A percentile compares a stretch with the other conserved stretches of the same genome.
Evolutionary conservation across 2,797 vertebrate genomes (phyloP).

Genomic region (Lindbergichthys nudifrons): DNA sequence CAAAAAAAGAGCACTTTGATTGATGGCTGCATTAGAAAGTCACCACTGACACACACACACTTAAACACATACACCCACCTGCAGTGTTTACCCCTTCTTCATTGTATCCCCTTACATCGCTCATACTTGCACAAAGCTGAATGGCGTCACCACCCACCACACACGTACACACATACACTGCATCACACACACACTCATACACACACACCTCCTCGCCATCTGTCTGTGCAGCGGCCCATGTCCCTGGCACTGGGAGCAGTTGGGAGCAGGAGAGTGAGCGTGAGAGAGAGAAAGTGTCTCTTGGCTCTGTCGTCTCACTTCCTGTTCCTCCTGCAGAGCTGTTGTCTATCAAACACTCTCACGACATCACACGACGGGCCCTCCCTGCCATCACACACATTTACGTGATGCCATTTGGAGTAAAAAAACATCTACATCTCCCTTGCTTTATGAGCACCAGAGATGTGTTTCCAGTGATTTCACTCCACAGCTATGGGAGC

Average conservation of each 20-base stretch:
- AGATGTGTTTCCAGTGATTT: slow-evolving; percentile 28
- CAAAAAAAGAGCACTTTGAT: slow-evolving; percentile 25
- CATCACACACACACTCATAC: slow-evolving; percentile 17
- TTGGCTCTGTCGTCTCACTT: slow-evolving; percentile 62
- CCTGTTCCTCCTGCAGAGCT: slow-evolving; percentile 62
- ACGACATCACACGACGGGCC: slow-evolving; percentile 51
- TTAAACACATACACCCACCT: slow-evolving; percentile 35
- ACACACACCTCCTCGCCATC: slow-evolving; percentile 70
- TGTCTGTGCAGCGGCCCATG: slow-evolving; percentile 80
- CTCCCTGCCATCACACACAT: slow-evolving; percentile 39
- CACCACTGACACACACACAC: neutral
- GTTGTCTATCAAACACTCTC: slow-evolving; percentile 73
- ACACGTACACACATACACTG: neutral
- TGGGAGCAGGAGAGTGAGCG: slow-evolving; percentile 61
- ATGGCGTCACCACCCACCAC: slow-evolving; percentile 71
- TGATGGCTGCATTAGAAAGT: slow-evolving; percentile 38
- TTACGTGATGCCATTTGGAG: slow-evolving; percentile 35
- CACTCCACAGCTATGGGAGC: slow-evolving; percentile 29
- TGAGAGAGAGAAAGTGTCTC: slow-evolving; percentile 64
- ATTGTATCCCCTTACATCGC: slow-evolving; percentile 44
- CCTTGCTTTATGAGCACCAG: neutral
- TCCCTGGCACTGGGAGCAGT: slow-evolving; percentile 77
- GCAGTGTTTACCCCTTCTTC: slow-evolving; percentile 45
- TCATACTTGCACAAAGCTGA: slow-evolving; percentile 61
- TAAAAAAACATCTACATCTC: slow-evolving; percentile 8